Base-by-base conservation (phyloP, 1,140 invertebrate genomes). In the Hesperophylax magnus region DNA sequence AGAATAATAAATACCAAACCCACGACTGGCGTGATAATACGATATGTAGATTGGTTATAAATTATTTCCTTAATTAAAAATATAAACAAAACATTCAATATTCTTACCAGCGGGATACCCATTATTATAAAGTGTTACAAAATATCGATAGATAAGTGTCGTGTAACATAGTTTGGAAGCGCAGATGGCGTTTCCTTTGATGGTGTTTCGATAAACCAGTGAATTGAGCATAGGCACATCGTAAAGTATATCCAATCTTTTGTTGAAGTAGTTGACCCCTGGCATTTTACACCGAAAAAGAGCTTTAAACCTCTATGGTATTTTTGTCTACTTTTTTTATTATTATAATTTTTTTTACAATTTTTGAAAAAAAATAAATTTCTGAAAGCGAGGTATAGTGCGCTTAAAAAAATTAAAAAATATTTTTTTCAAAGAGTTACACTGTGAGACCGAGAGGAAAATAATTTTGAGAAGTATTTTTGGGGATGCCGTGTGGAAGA, bases 11-110 rank as follows among this genome's bases (percentile, higher is more conserved):
- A 71, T 71, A 47, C 39, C 14, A 14, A 14, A 14, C 31, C 63
- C 63, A 34, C 27, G n/a, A 67, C 63, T 14, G 14, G 39, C 39
- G 39, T 47, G 39, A 47, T 47, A 47, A 8, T 47, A 14, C 31
- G 17, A 67, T 67, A 31, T n/a, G 22, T 34, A 22, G 31, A 67
- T n/a, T 31, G 63, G 67, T 11, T 71, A 24, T 71, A 71, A 71
- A 71, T 71, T 52, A 71, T 71, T 20, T 52, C 34, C 18, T 52
- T 71, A 71, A 71, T 71, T 52, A 71, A 71, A 52, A 52, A 52
- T 20, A 52, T 71, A 71, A 71, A 71, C 67, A 71, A 71, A 52
- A 52, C 34, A 71, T 71, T 52, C 67, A 71, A 71, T 71, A 47
- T 47, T 52, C 67, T 22, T 67, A 34, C 8, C 67, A 18, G 24